Conservation (phyloP, 2,888 invertebrate genomes). For the Malthinus flaveolus region DNA sequence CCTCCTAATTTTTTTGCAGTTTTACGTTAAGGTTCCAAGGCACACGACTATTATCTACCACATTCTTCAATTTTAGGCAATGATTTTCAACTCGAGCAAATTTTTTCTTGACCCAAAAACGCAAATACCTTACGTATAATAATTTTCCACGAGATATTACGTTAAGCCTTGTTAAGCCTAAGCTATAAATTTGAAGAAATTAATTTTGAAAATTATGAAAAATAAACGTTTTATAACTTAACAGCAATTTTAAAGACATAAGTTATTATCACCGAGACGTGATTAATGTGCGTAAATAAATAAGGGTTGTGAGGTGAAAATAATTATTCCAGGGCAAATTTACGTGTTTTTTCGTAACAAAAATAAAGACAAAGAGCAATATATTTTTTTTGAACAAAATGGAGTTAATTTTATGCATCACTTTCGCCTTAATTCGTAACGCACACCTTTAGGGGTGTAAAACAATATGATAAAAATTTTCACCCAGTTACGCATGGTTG, state of each 20-base stretch:
- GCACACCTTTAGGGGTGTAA: constrained; percentile 2
- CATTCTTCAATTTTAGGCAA: too few relatives aligned
- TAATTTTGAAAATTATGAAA: constrained; percentile 4
- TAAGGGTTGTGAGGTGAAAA: too few relatives aligned
- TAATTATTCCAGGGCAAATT: too few relatives aligned
- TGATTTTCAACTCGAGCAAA: not conserved
- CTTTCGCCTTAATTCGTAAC: not conserved
- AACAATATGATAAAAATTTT: constrained; percentile 3
- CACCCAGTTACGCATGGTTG: not conserved
- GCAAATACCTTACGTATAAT: not conserved
- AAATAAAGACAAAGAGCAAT: too few relatives aligned
- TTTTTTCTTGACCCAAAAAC: constrained; percentile 3
- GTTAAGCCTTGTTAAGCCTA: not conserved
- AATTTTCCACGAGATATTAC: not conserved
- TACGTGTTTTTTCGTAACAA: too few relatives aligned
- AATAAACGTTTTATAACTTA: not conserved
- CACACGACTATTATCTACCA: too few relatives aligned
- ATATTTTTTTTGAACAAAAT: not conserved
- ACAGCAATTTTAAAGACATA: too few relatives aligned
- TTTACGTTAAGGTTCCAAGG: too few relatives aligned
- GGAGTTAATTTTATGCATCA: not conserved
- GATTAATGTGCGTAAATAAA: too few relatives aligned
- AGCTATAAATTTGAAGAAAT: constrained; percentile 5
- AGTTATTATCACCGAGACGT: too few relatives aligned
- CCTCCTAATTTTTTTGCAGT: too few relatives aligned